Conservation (phyloP, 2,797 vertebrate genomes). For the Sebastes alutus region DNA sequence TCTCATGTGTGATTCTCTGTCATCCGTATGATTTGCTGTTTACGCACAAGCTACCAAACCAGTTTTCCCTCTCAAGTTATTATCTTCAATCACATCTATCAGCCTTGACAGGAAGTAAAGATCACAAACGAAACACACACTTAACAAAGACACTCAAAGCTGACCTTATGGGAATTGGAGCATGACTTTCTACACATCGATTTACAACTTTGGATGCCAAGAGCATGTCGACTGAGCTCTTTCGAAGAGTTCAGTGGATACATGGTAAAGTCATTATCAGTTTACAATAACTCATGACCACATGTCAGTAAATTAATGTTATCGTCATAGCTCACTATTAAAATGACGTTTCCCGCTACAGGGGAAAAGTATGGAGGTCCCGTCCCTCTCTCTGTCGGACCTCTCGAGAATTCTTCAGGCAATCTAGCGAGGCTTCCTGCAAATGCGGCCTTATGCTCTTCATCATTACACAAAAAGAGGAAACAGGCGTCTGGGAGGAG, state of each 20-base stretch:
- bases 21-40: background rate
- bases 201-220: background rate
- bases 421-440: background rate
- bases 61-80: background rate
- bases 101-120: background rate
- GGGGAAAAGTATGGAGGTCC: background rate
- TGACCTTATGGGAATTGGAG: background rate
- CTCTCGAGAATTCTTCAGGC: background rate
- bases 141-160: background rate
- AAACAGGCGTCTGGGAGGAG: conserved; percentile 15
- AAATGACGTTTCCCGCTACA: background rate
- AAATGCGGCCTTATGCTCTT: background rate
- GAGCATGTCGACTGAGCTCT: background rate
- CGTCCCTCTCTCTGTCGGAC: background rate
- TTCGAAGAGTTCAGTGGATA: background rate
- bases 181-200: background rate
- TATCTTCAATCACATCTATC: background rate
- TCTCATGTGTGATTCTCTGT: too few species aligned
- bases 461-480: conserved; percentile 38
- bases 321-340: background rate
- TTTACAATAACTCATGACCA: background rate
- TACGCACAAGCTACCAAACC: background rate
- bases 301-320: background rate
- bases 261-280: background rate
- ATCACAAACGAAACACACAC: background rate